Evolutionary conservation across 2,888 invertebrate species (phyloP), one percentile per base, ranked within the genome.

Genomic region (Lepidocyrtoides sp.): DNA sequence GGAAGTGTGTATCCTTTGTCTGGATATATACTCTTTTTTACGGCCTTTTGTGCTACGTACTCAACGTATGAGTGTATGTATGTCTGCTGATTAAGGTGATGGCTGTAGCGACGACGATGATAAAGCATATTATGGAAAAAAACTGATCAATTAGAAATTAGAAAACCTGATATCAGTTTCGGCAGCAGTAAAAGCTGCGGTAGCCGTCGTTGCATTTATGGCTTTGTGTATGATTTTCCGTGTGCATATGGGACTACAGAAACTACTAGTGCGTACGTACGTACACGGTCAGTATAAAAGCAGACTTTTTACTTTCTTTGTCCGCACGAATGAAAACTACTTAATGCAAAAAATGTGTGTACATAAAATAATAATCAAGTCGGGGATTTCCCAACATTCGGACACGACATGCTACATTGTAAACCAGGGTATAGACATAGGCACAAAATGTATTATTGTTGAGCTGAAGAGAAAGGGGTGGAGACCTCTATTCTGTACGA

Each of bases 111-210:
- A 69, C 60, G 66, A 8, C 23, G 66, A 36, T 54, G 83, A 83
- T 83, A 77, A 85, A 79, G 85, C 85, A 79, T 90, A 90, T 85
- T 83, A n/a, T n/a, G 63, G 36, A 69, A 84, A 41, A 75, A 48
- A 77, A 66, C 85, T 90, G 90, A 90, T 90, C 90, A 90, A 90
- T 90, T 85, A 90, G 90, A 69, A 90, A 85, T 90, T 90, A 79
- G 85, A 79, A 89, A 89, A 89, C 60, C 51, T 84, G 89, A 90
- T 90, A 90, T 66, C 57, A 54, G 23, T 83, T 77, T 85, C 44
- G 26, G n/a, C 7, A 51, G 29, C 77, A 66, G 41, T 32, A 63
- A 72, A 75, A 75, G 79, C 75, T 23, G 79, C 57, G 75, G 60
- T 57, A 69, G 90, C 23, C 3, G 69, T n/a, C 36, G 54, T 36